Evolutionary conservation across 2,797 vertebrate genomes (phyloP).

Genomic region (Sparidentex hasta): DNA sequence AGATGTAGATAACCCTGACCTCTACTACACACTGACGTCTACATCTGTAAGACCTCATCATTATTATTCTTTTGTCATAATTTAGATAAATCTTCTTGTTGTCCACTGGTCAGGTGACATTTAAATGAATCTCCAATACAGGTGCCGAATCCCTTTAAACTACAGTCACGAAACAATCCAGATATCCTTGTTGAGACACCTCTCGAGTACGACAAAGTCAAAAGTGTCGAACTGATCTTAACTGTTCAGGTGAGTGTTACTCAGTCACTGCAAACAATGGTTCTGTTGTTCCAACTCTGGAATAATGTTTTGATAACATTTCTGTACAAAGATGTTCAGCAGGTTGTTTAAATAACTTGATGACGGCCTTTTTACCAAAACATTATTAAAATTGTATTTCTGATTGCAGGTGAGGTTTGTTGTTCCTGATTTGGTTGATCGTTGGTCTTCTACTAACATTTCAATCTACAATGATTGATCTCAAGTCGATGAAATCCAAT

Average conservation of each 20-base stretch:
- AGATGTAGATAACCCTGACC: slow-evolving; percentile 45
- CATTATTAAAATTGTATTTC: no score
- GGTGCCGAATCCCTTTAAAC: slow-evolving; percentile 60
- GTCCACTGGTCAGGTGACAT: not conserved
- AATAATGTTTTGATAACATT: not conserved
- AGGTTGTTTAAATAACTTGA: no score
- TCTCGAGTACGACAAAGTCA: slow-evolving; percentile 75
- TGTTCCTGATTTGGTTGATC: no score
- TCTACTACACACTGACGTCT: slow-evolving; percentile 75
- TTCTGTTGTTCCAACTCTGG: not conserved
- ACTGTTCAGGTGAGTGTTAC: slow-evolving; percentile 72
- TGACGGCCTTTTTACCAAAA: no score
- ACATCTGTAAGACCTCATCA: slow-evolving; percentile 57
- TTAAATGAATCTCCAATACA: not conserved
- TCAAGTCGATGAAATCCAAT: no score
- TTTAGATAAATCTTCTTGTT: slow-evolving; percentile 4
- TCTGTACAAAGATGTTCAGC: no score
- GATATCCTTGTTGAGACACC: slow-evolving; percentile 47
- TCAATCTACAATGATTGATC: no score
- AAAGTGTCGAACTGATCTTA: slow-evolving; percentile 65
- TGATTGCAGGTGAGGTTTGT: no score
- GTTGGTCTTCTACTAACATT: no score
- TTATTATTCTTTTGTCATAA: not conserved
- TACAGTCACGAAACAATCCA: slow-evolving; percentile 24
- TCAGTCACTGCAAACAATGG: not conserved